Evolutionary conservation across 2,888 invertebrate species (phyloP).

Genomic region (Coelopa pilipes): DNA sequence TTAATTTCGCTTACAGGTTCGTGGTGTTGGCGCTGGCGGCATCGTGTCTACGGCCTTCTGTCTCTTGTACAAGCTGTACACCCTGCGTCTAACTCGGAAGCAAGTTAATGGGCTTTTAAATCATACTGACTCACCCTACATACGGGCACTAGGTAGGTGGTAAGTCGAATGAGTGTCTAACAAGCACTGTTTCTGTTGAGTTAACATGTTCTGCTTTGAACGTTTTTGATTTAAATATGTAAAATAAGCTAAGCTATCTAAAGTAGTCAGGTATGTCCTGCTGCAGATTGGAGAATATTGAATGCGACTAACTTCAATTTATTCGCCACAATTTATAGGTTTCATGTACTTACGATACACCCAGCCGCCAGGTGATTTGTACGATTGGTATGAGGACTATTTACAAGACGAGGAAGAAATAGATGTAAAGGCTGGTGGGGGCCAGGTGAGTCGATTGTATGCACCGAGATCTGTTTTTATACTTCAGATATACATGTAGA

Average conservation of each 20-base stretch:
- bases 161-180: slow-evolving; percentile 63
- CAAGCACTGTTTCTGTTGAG: slow-evolving; percentile 28
- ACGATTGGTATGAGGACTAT: slow-evolving; percentile 97
- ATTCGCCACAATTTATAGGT: slow-evolving; percentile 62
- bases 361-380: slow-evolving; percentile 93
- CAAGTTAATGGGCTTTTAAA: slow-evolving; percentile 95
- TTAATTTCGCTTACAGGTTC: slow-evolving; percentile 72
- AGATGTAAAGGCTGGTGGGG: slow-evolving; percentile 98
- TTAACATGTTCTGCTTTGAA: not conserved
- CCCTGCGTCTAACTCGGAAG: slow-evolving; percentile 94
- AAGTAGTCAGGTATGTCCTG: slow-evolving; percentile 34
- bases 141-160: slow-evolving; percentile 87
- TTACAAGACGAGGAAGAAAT: slow-evolving; percentile 96
- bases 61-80: slow-evolving; percentile 97
- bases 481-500: not conserved
- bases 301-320: not conserved
- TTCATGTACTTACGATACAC: slow-evolving; percentile 90
- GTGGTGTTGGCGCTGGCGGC: slow-evolving; percentile 99
- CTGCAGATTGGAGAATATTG: slow-evolving; percentile 13
- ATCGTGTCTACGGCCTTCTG: slow-evolving; percentile 99
- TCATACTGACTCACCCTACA: slow-evolving; percentile 96
- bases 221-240: not conserved
- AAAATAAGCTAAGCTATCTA: slow-evolving; percentile 42
- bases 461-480: slow-evolving; percentile 39
- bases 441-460: slow-evolving; percentile 72